A percentile compares a stretch with the other conserved stretches of the same genome.
Evolutionary conservation across 1,140 invertebrate genomes (phyloP).

Genomic region (Drosophila arizonae): DNA sequence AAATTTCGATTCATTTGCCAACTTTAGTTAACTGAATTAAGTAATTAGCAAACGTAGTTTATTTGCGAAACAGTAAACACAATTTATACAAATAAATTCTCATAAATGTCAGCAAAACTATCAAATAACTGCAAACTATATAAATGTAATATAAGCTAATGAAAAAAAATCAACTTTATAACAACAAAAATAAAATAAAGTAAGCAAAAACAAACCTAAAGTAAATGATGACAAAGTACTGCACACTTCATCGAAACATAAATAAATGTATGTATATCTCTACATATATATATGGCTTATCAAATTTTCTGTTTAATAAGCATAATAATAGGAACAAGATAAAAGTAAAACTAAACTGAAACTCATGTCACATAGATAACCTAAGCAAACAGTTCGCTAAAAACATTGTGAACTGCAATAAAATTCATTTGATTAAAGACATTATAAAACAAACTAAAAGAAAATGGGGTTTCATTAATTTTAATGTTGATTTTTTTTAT

Average conservation of each 20-base stretch:
- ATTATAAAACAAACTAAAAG: slow-evolving; percentile 13
- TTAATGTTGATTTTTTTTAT: too few species aligned
- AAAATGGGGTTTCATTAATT: background rate
- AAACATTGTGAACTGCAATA: slow-evolving; percentile 14
- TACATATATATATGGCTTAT: slow-evolving; percentile 1
- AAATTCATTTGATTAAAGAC: slow-evolving; percentile 43
- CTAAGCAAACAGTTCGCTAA: slow-evolving; percentile 6
- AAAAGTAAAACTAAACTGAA: slow-evolving; percentile 1
- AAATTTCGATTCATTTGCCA: slow-evolving; percentile 32
- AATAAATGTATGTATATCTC: background rate
- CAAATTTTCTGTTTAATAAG: background rate
- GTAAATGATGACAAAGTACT: background rate
- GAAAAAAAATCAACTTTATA: slow-evolving; percentile 19
- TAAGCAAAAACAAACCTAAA: slow-evolving; percentile 4
- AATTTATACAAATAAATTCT: slow-evolving; percentile 30
- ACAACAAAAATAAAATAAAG: slow-evolving; percentile 14
- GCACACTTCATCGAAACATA: slow-evolving; percentile 3
- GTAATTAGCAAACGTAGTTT: slow-evolving; percentile 36
- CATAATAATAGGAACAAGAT: slow-evolving; percentile 14
- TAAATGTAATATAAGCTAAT: slow-evolving; percentile 36
- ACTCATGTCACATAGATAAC: slow-evolving; percentile 21
- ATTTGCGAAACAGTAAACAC: slow-evolving; percentile 22
- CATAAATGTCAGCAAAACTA: slow-evolving; percentile 41
- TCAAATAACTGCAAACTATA: slow-evolving; percentile 41
- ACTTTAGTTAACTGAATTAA: slow-evolving; percentile 51